Percentiles rank a stretch among this genome's conserved stretches.
Conservation (phyloP, 2,113 vertebrate species). For the Elgaria multicarinata region DNA sequence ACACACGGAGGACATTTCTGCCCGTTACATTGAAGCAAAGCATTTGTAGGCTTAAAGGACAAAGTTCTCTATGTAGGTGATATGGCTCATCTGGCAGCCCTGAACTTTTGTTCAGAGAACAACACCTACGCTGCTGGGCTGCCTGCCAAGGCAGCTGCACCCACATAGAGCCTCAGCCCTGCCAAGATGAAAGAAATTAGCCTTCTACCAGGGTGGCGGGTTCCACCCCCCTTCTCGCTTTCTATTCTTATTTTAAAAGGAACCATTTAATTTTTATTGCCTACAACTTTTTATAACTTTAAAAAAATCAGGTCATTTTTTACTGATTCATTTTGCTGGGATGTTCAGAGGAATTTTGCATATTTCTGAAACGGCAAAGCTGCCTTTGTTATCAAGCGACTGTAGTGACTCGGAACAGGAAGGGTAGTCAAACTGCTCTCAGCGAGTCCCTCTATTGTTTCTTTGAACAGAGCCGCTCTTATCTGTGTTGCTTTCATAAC, state of each 20-base stretch:
- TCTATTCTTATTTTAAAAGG: constrained; percentile 4
- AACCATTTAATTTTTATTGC: background rate
- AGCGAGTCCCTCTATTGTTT: background rate
- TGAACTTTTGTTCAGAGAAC: constrained; percentile 66
- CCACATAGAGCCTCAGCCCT: constrained; percentile 2
- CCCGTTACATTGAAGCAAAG: background rate
- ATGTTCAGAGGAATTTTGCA: background rate
- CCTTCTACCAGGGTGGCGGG: constrained; percentile 4
- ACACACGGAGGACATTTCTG: background rate
- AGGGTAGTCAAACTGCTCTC: background rate
- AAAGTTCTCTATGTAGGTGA: constrained; percentile 64
- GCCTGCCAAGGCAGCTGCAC: constrained; percentile 46
- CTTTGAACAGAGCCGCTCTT: background rate
- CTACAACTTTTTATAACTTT: background rate
- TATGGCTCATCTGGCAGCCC: constrained; percentile 54
- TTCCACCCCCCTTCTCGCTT: background rate
- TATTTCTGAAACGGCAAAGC: background rate
- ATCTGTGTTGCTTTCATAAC: background rate
- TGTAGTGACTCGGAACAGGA: background rate
- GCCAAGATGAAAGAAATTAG: constrained; percentile 38
- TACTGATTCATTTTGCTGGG: background rate
- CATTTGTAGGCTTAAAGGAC: constrained; percentile 40
- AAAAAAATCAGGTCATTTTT: background rate
- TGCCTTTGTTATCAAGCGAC: background rate
- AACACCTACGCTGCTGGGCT: constrained; percentile 50